Conservation (phyloP, 2,797 vertebrate species). For the Neosilurus mollespiculum region DNA sequence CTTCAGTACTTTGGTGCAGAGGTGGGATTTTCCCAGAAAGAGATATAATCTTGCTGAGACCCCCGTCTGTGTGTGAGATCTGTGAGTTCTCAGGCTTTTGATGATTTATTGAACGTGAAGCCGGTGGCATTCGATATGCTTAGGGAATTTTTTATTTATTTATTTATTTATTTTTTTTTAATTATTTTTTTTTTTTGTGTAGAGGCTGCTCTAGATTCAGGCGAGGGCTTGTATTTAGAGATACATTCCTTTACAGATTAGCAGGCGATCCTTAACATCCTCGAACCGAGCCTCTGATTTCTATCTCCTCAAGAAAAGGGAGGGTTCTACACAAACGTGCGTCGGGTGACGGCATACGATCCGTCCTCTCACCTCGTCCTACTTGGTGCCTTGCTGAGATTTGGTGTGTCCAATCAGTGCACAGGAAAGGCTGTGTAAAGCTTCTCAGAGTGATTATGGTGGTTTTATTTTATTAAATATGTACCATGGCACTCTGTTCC, state of each 20-base stretch:
- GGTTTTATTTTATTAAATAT: neutral
- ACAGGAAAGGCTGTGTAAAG: neutral
- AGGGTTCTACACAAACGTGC: neutral
- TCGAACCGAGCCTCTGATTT: neutral
- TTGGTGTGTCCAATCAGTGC: neutral
- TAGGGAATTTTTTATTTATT: no score
- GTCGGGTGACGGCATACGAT: neutral
- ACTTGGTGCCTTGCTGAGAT: neutral
- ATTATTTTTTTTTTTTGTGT: slow-evolving; percentile 42
- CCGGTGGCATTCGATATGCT: slow-evolving; percentile 60
- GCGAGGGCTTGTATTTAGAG: slow-evolving; percentile 22
- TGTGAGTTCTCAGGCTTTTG: slow-evolving; percentile 68
- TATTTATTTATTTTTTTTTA: no score
- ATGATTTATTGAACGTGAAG: slow-evolving; percentile 79
- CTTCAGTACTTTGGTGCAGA: neutral
- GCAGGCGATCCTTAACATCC: slow-evolving; percentile 2
- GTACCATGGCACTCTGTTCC: no score
- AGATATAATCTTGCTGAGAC: slow-evolving; percentile 57
- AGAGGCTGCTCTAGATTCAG: slow-evolving; percentile 59
- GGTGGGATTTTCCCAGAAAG: neutral
- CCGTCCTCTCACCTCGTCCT: neutral
- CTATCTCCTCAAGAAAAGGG: neutral
- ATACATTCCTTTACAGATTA: slow-evolving; percentile 53
- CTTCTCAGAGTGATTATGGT: neutral
- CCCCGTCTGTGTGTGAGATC: slow-evolving; percentile 31